These are phyloP conservation scores for Gallinago jamesoni DNA, from an alignment of 2,113 vertebrate genomes.

Conservation along the genomic window DNA sequence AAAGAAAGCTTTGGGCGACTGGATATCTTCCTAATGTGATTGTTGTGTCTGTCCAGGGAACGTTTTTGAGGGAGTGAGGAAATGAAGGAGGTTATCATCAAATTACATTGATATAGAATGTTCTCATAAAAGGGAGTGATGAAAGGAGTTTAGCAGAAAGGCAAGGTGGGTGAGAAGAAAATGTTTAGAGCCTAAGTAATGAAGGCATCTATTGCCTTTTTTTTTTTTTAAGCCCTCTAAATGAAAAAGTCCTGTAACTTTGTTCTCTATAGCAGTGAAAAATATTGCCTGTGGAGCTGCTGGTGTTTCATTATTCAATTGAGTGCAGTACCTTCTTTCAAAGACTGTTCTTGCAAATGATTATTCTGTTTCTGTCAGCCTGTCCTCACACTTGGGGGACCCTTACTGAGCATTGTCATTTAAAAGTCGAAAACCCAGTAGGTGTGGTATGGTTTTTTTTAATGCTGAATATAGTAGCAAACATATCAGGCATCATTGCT, in stretches of 20 bases:
- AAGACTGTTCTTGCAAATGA: conserved; percentile 55
- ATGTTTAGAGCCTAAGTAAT: background rate
- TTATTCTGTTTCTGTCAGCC: conserved; percentile 52
- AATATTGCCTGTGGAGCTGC: conserved; percentile 24
- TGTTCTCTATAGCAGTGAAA: conserved; percentile 43
- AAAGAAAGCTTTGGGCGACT: background rate
- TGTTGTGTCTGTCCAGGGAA: background rate
- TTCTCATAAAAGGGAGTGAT: background rate
- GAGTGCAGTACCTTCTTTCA: conserved; percentile 45
- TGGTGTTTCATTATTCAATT: conserved; percentile 57
- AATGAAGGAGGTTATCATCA: background rate
- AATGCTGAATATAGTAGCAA: conserved; percentile 11
- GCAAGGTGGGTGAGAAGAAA: background rate
- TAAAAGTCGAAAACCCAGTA: conserved; percentile 60
- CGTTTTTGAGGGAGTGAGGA: background rate
- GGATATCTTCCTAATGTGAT: background rate
- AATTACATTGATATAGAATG: background rate
- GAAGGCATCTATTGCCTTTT: background rate
- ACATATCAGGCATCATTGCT: background rate
- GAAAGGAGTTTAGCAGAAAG: background rate
- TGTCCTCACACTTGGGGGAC: background rate
- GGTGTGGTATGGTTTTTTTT: background rate
- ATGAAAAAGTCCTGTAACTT: conserved; percentile 51
- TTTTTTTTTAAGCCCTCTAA: background rate
- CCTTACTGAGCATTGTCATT: conserved; percentile 50